Evolutionary conservation across 2,113 vertebrate species (phyloP).

Genomic region (Muntiacus reevesi): DNA sequence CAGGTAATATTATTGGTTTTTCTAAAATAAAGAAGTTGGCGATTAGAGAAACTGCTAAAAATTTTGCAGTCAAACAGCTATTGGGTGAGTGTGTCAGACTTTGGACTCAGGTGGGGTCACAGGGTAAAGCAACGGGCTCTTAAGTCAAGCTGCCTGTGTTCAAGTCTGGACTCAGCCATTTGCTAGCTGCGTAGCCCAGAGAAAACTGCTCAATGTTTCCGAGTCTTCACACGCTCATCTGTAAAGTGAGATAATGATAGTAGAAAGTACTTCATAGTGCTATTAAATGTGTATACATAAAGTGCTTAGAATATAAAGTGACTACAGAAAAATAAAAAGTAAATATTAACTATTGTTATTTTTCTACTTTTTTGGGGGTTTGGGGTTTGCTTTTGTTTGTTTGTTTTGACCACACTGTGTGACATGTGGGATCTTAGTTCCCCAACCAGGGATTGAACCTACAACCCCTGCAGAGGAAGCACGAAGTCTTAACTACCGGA

Average conservation of each 20-base stretch:
- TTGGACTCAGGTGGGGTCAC: not conserved
- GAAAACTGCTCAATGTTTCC: not conserved
- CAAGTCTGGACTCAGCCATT: not conserved
- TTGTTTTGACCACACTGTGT: accelerated
- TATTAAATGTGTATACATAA: not conserved
- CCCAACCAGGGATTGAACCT: not conserved
- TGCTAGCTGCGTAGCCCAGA: not conserved
- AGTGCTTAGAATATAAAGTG: not conserved
- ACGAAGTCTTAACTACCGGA: not conserved
- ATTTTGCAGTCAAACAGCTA: not conserved
- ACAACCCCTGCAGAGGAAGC: not conserved
- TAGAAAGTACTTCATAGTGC: not conserved
- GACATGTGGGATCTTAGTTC: not conserved
- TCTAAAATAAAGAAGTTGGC: not conserved
- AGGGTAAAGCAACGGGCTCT: not conserved
- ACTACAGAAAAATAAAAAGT: not conserved
- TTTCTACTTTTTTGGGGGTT: not conserved
- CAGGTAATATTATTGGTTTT: not conserved
- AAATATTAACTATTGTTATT: not conserved
- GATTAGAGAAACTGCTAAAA: not conserved
- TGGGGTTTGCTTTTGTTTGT: not conserved
- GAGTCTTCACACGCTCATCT: not conserved
- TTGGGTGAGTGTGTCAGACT: not conserved
- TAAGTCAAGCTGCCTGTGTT: not conserved
- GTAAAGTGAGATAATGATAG: not conserved